Evolutionary conservation across 1,140 invertebrate genomes (phyloP).

Genomic region (Microplitis mediator): DNA sequence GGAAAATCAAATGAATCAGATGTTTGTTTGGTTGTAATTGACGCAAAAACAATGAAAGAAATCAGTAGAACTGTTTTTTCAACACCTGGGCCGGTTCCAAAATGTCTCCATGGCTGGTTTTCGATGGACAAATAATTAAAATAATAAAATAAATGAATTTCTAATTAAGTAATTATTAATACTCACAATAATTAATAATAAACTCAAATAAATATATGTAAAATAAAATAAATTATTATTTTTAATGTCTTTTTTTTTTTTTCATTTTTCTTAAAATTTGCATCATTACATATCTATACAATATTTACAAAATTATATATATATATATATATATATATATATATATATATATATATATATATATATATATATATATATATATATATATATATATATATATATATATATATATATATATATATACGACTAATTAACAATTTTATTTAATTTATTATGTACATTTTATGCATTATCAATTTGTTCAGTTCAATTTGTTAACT

Average conservation of each 20-base stretch:
- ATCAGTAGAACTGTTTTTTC: conserved; percentile 71
- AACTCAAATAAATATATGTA: not conserved
- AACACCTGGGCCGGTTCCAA: conserved; percentile 75
- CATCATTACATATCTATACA: not conserved
- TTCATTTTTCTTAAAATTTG: not conserved
- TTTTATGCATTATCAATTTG: too few species aligned
- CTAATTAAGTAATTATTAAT: conserved; percentile 29
- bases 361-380: not conserved
- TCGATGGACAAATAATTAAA: conserved; percentile 36
- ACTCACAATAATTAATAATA: conserved; percentile 38
- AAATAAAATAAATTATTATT: not conserved
- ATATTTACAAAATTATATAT: not conserved
- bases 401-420: not conserved
- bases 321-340: not conserved
- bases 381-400: not conserved
- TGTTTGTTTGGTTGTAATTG: conserved; percentile 72
- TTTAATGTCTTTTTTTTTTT: not conserved
- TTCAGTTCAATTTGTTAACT: too few species aligned
- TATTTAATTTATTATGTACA: too few species aligned
- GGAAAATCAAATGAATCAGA: conserved; percentile 65
- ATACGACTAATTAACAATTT: too few species aligned
- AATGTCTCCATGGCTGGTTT: conserved; percentile 84
- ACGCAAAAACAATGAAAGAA: conserved; percentile 72
- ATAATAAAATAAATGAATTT: not conserved
- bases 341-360: not conserved